Percentiles rank a stretch among this genome's conserved stretches.
Conservation (phyloP, 2,797 vertebrate genomes). For the Gouania willdenowi region DNA sequence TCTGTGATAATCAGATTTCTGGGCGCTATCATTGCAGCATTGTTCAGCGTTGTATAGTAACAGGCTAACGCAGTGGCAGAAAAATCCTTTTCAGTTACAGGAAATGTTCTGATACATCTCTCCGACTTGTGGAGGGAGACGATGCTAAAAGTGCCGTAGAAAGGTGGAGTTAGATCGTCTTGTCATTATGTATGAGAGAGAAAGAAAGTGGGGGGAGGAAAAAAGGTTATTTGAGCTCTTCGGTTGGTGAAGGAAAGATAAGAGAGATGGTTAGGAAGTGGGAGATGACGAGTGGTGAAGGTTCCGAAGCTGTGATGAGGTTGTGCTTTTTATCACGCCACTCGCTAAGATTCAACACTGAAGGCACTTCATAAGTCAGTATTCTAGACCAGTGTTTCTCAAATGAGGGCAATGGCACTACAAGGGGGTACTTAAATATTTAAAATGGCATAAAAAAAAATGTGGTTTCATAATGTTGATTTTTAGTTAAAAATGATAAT, state of each 20-base stretch:
- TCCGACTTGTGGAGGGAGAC: conserved; percentile 32
- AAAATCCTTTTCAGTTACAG: conserved; percentile 45
- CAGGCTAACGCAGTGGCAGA: conserved; percentile 20
- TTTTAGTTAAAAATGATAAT: too few relatives aligned
- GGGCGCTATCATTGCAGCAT: conserved; percentile 24
- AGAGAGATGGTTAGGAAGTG: conserved; percentile 35
- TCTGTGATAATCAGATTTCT: conserved; percentile 32
- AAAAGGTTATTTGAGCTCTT: conserved; percentile 31
- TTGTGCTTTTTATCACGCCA: conserved; percentile 12
- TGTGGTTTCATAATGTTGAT: too few relatives aligned
- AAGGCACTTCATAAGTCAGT: too few relatives aligned
- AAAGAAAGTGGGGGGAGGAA: conserved; percentile 36
- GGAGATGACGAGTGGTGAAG: conserved; percentile 11
- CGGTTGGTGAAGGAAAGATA: conserved; percentile 28
- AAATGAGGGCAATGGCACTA: too few relatives aligned
- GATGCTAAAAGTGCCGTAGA: conserved; percentile 18
- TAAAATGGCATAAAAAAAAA: too few relatives aligned
- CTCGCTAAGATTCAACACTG: too few relatives aligned
- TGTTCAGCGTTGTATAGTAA: conserved; percentile 24
- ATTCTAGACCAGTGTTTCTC: too few relatives aligned
- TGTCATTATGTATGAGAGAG: conserved; percentile 45
- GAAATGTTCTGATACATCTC: conserved; percentile 50
- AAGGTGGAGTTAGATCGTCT: conserved; percentile 44
- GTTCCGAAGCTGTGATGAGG: conserved; percentile 28
- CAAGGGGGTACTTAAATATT: too few relatives aligned